phyloP scores from a whole-genome alignment of 2,113 vertebrate species.

The Solenodon paradoxus region DNA sequence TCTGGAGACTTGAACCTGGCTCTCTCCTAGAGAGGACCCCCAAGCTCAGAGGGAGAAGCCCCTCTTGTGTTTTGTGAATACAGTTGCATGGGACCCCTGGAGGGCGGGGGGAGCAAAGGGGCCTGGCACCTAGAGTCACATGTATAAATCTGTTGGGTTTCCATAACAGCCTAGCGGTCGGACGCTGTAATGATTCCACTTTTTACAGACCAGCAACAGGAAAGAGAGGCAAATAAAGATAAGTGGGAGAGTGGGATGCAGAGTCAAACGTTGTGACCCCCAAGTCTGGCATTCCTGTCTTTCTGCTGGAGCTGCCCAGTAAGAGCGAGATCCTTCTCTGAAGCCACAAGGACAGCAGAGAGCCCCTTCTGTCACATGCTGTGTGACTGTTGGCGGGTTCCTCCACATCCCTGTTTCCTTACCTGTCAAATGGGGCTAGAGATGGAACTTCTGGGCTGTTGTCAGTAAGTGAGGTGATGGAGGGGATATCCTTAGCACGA shows the following conservation, averaged over 20 bases:
- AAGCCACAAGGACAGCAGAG: neutral
- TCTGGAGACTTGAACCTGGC: slow-evolving; percentile 50
- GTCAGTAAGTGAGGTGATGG: neutral
- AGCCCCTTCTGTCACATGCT: neutral
- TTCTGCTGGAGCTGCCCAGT: neutral
- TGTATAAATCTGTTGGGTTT: neutral
- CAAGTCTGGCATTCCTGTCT: neutral
- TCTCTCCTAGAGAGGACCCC: neutral
- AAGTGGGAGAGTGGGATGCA: neutral
- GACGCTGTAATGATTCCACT: neutral
- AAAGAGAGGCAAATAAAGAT: neutral
- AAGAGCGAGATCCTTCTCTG: neutral
- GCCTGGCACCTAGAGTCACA: neutral
- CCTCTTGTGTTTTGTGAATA: neutral
- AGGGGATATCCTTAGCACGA: neutral
- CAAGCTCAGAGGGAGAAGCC: neutral
- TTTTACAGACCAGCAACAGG: neutral
- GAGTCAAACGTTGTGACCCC: too few relatives aligned
- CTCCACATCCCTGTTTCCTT: neutral
- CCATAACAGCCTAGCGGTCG: neutral
- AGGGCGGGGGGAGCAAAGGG: neutral
- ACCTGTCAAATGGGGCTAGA: neutral
- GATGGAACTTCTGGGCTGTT: too few relatives aligned
- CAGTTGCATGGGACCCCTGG: too few relatives aligned
- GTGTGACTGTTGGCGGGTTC: neutral